Percentiles rank a stretch among this genome's conserved stretches.
These are phyloP conservation scores for Eumacrocentrus americanus DNA, from an alignment of 2,888 invertebrate genomes.

Conservation along the genomic window DNA sequence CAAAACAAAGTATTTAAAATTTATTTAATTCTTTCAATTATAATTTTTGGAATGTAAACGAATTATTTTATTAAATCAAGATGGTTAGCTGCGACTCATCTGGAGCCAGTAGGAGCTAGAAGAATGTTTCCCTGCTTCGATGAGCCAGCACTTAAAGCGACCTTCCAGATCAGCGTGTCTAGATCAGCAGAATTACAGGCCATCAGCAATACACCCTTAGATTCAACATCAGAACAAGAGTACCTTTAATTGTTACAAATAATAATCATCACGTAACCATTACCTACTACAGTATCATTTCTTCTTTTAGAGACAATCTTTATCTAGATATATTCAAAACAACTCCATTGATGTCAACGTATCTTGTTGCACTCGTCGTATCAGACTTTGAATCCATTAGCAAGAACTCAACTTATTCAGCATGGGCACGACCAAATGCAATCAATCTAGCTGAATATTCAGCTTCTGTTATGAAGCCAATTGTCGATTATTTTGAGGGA, in stretches of 20 bases:
- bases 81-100: slow-evolving; percentile 73
- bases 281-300: no score
- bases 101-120: slow-evolving; percentile 76
- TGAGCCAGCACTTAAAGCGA: slow-evolving; percentile 75
- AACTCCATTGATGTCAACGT: slow-evolving; percentile 78
- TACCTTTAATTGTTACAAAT: slow-evolving; percentile 30
- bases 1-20: slow-evolving; percentile 63
- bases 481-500: slow-evolving; percentile 61
- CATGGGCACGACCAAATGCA: slow-evolving; percentile 73
- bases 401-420: slow-evolving; percentile 29
- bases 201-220: slow-evolving; percentile 48
- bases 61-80: no score
- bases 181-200: slow-evolving; percentile 51
- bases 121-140: slow-evolving; percentile 77
- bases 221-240: slow-evolving; percentile 39
- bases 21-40: no score
- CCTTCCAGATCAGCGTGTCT: slow-evolving; percentile 64
- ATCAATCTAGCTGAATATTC: slow-evolving; percentile 72
- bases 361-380: slow-evolving; percentile 82
- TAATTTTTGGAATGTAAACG: no score
- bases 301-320: slow-evolving; percentile 39
- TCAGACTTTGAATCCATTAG: slow-evolving; percentile 69
- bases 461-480: slow-evolving; percentile 56
- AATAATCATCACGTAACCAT: no score
- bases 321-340: slow-evolving; percentile 60